phyloP scores from a whole-genome alignment of 2,113 vertebrate species.

The Gallinago undulata region DNA sequence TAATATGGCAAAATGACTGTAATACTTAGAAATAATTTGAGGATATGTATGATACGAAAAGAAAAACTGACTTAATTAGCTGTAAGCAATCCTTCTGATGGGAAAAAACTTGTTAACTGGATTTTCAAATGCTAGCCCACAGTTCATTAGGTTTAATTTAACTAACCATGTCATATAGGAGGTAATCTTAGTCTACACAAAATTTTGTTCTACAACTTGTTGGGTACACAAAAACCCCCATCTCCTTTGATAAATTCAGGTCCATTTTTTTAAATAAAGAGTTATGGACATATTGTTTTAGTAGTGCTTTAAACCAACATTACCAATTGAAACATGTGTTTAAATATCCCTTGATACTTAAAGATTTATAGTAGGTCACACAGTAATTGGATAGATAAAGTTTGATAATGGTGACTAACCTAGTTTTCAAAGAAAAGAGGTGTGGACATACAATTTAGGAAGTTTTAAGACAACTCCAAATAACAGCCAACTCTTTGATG shows the following conservation, averaged over 20 bases:
- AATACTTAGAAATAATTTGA: constrained; percentile 42
- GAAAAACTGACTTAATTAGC: constrained; percentile 46
- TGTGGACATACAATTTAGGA: not conserved
- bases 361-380: not conserved
- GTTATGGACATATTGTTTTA: constrained; percentile 2
- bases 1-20: constrained; percentile 11
- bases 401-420: not conserved
- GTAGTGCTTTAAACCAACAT: constrained; percentile 25
- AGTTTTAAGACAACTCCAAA: not conserved
- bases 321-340: not conserved
- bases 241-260: constrained; percentile 17
- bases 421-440: constrained; percentile 13
- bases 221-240: constrained; percentile 37
- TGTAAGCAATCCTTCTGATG: constrained; percentile 29
- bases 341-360: constrained; percentile 1
- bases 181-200: not conserved
- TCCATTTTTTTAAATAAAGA: constrained; percentile 41
- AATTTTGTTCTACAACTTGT: constrained; percentile 23
- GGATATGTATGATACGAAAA: constrained; percentile 15
- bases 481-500: not conserved
- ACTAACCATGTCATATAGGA: constrained; percentile 40
- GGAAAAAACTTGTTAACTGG: constrained; percentile 42
- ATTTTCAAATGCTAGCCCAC: constrained; percentile 58
- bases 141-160: constrained; percentile 65
- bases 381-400: not conserved